These are phyloP conservation scores for Notamacropus eugenii DNA, from an alignment of 2,797 vertebrate species.

Conservation along the genomic window DNA sequence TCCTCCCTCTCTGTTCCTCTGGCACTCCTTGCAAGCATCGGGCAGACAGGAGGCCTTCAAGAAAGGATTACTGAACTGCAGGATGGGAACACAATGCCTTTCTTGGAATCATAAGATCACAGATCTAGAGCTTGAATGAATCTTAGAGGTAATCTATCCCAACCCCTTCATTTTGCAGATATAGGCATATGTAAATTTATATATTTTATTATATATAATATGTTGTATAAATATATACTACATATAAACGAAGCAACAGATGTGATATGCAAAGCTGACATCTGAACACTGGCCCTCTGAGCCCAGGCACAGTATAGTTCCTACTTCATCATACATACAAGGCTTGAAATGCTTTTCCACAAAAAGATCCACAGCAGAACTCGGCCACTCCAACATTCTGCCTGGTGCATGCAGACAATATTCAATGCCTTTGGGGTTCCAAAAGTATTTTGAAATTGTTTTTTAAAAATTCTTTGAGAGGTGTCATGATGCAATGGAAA, in stretches of 20 bases:
- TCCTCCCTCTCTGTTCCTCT: too few relatives aligned
- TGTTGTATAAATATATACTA: too few relatives aligned
- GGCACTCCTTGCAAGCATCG: too few relatives aligned
- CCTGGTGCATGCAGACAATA: neutral
- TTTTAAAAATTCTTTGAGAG: neutral
- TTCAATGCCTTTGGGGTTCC: neutral
- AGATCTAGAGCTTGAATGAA: too few relatives aligned
- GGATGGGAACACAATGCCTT: too few relatives aligned
- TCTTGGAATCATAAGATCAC: too few relatives aligned
- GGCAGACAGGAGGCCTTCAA: too few relatives aligned
- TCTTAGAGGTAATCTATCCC: neutral
- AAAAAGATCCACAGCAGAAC: neutral
- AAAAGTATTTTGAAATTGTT: neutral
- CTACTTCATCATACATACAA: neutral
- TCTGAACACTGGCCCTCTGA: neutral
- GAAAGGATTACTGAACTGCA: too few relatives aligned
- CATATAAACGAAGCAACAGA: neutral
- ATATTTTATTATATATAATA: too few relatives aligned
- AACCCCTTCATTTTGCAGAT: neutral
- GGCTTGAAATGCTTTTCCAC: neutral
- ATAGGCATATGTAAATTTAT: too few relatives aligned
- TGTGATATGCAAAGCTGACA: neutral
- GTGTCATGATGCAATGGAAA: too few relatives aligned
- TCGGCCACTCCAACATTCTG: neutral
- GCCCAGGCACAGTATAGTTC: too few relatives aligned